phyloP scores from a whole-genome alignment of 2,888 invertebrate genomes.

The Habrosyne pyritoides region DNA sequence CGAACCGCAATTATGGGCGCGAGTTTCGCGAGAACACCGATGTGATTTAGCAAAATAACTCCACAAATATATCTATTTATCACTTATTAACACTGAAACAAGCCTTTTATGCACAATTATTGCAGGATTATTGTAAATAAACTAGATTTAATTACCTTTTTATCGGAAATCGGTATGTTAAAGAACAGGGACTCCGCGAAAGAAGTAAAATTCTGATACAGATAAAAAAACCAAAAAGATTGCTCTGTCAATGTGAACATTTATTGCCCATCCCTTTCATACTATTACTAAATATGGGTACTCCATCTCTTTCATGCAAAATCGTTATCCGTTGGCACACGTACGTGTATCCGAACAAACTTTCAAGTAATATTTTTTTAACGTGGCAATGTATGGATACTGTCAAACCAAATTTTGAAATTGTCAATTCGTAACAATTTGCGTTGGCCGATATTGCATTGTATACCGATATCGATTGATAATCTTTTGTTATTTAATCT shows the following conservation, averaged over 20 bases:
- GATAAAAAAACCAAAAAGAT: not conserved
- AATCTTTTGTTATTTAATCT: too few species aligned
- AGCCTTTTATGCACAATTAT: constrained; percentile 19
- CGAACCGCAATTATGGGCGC: constrained; percentile 24
- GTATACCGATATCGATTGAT: too few species aligned
- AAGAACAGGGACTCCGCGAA: constrained; percentile 19
- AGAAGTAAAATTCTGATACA: constrained; percentile 6
- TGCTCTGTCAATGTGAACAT: not conserved
- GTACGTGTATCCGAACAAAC: constrained; percentile 5
- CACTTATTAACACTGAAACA: constrained; percentile 15
- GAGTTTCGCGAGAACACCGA: constrained; percentile 22
- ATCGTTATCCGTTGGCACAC: not conserved
- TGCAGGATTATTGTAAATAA: constrained; percentile 44
- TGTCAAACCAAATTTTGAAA: too few species aligned
- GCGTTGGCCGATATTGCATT: not conserved
- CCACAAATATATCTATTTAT: constrained; percentile 13
- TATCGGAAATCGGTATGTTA: constrained; percentile 16
- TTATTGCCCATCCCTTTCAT: not conserved
- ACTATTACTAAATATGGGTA: not conserved
- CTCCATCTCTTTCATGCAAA: constrained; percentile 2
- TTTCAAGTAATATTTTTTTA: not conserved
- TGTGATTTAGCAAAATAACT: constrained; percentile 26
- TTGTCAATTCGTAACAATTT: not conserved
- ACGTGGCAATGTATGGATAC: not conserved
- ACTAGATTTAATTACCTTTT: constrained; percentile 59